Conservation (phyloP, 2,797 vertebrate genomes). For the Danionella dracula region DNA sequence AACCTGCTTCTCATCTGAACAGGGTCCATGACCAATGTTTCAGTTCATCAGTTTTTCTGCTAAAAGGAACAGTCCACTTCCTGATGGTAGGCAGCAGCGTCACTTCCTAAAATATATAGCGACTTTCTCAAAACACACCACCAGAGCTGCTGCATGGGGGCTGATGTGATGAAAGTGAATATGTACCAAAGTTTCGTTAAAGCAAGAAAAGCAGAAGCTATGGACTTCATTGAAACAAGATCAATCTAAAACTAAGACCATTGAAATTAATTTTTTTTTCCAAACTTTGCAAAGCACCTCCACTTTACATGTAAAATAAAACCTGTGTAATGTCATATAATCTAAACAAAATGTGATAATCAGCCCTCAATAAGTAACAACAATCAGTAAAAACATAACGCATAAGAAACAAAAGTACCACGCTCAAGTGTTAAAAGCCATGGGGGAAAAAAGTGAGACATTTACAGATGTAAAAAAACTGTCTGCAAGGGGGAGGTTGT, state of each 20-base stretch:
- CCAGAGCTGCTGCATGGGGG: conserved; percentile 17
- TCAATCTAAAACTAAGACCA: neutral
- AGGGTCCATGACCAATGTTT: neutral
- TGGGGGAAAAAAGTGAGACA: no score
- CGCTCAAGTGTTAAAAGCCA: no score
- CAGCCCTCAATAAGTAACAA: no score
- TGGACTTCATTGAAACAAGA: neutral
- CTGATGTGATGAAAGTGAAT: conserved; percentile 8
- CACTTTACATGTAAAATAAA: no score
- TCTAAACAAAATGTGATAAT: no score
- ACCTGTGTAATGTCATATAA: no score
- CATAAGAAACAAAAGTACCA: no score
- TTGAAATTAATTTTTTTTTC: neutral
- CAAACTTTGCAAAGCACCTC: neutral
- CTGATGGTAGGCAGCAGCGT: conserved; percentile 63
- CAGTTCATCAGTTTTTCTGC: conserved; percentile 46
- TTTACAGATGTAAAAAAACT: no score
- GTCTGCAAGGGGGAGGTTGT: no score
- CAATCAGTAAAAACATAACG: no score
- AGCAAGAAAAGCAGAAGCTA: conserved; percentile 5
- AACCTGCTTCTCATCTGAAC: neutral
- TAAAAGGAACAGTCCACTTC: conserved; percentile 70
- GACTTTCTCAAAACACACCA: conserved; percentile 11
- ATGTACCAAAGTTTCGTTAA: conserved; percentile 7
- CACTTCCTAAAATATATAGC: conserved; percentile 69